Conservation (phyloP, 2,113 vertebrate genomes). For the Cacatua alba region DNA sequence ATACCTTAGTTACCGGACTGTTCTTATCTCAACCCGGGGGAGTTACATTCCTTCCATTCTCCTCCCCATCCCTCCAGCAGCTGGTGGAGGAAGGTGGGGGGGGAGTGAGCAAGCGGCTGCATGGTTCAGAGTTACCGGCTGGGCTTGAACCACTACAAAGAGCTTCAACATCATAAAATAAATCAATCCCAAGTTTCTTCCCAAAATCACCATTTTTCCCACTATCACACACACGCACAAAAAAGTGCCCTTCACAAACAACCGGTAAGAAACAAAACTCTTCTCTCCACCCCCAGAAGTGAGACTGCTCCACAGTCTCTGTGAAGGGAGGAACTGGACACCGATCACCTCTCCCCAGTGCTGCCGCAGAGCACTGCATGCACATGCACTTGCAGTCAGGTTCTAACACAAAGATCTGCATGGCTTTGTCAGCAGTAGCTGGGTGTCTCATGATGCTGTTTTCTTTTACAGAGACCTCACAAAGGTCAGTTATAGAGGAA, state of each 20-base stretch:
- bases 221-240: background rate
- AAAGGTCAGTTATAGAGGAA: background rate
- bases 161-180: background rate
- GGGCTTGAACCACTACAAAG: background rate
- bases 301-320: background rate
- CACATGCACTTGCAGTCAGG: rapidly evolving
- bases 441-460: rapidly evolving
- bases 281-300: background rate
- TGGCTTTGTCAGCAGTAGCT: rapidly evolving
- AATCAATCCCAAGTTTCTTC: background rate
- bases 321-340: background rate
- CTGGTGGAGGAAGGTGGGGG: no score
- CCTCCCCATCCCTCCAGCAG: no score
- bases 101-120: no score
- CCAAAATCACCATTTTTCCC: background rate
- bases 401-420: rapidly evolving
- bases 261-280: background rate
- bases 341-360: rapidly evolving
- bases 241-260: background rate
- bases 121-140: no score
- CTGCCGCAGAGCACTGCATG: background rate
- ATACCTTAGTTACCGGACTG: no score
- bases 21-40: no score
- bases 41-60: no score
- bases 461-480: background rate